Base-by-base conservation (phyloP, 2,797 vertebrate species). In the Microtus agrestis region DNA sequence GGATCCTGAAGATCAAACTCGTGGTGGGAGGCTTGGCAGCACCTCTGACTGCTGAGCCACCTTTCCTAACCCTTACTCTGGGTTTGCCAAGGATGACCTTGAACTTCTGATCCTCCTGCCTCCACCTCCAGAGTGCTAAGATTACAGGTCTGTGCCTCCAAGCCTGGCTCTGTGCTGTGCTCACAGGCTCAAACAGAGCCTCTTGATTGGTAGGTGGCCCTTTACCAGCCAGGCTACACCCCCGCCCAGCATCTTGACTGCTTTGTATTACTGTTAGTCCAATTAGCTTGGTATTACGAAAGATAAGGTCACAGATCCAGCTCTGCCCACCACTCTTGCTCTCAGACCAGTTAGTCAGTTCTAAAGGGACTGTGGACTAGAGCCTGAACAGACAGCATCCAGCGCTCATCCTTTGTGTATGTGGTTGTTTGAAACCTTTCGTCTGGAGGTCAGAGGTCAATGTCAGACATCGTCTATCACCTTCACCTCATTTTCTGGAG, bases 201-300 rank as follows among this genome's bases (percentile, higher is more conserved):
- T 69, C 63, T 46, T 51, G 61, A 48, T n/a, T 51, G 46, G 11
- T 8, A 69, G 34, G 48, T 2, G n/a, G 6, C 21, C 51, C 31
- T 69, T 19, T 34, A 48, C 29, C 29, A 69, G 29, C 46, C 46
- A 34, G 19, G 56, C 19, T 59, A 23, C 56, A 59, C 56, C 19
- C 56, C 21, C 2, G 56, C 56, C 19, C 56, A 37, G 34, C 19
- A 76, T 59, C 67, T 78, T 37, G 87, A 59, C 48, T 82, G 37
- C 80, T 93, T 54, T 77, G 85, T 74, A 76, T 61, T 91, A 93
- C 59, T 90, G 43, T 84, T 37, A 34, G 19, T 48, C 37, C 54
- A 59, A 34, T 74, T 76, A 95, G 67, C n/a, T 78, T 54, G 51
- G 48, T 74, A 48, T 40, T 91, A 37, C 51, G 13, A 48, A 80